phyloP scores from a whole-genome alignment of 2,888 invertebrate species.

The Cotesia congregata region DNA sequence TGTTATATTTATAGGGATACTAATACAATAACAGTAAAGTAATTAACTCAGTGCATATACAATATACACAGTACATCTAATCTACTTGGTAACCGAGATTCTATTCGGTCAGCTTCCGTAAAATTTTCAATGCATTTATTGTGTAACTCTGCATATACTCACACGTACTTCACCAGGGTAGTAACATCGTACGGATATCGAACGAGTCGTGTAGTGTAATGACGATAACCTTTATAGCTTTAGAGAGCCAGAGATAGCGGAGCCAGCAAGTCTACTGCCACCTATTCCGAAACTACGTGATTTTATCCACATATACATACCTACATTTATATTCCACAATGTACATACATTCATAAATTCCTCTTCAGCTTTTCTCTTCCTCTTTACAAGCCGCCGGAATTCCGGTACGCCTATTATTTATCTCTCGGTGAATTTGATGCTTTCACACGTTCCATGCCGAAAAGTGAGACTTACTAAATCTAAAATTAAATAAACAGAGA shows the following conservation, averaged over 20 bases:
- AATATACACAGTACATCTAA: conserved; percentile 27
- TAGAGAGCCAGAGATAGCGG: conserved; percentile 55
- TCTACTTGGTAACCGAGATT: conserved; percentile 22
- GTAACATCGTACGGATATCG: conserved; percentile 47
- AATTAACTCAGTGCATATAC: background rate
- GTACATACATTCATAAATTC: conserved; percentile 29
- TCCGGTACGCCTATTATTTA: conserved; percentile 36
- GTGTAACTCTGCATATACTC: background rate
- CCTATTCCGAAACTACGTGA: conserved; percentile 52
- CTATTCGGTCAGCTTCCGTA: conserved; percentile 27
- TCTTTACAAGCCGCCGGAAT: conserved; percentile 1
- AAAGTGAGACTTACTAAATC: conserved; percentile 10
- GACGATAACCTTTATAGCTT: conserved; percentile 65
- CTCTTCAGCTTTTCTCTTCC: conserved; percentile 3
- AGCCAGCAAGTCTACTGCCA: conserved; percentile 47
- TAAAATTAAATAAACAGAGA: background rate
- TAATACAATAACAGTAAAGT: background rate
- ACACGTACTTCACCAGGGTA: background rate
- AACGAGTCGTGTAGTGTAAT: conserved; percentile 58
- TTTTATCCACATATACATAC: conserved; percentile 40
- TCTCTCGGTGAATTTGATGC: conserved; percentile 33
- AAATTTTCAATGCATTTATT: conserved; percentile 9
- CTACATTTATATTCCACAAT: background rate
- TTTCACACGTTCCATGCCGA: conserved; percentile 6
- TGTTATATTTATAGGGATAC: conserved; percentile 26